phyloP scores from a whole-genome alignment of 2,113 vertebrate species.

The Ptilorrhoa leucosticta region DNA sequence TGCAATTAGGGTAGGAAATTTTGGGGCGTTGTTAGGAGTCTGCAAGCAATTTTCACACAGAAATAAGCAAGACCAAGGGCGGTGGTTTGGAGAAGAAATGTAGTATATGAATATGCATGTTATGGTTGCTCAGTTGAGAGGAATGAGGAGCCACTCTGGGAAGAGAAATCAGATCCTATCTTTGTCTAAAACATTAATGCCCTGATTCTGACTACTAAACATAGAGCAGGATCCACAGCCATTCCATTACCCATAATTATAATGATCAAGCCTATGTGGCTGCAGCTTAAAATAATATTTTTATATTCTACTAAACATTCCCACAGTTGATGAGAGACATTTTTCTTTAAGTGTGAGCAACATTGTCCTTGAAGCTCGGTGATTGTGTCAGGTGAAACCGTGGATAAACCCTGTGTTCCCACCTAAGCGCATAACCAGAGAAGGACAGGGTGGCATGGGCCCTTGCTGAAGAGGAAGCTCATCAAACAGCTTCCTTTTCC shows the following conservation, averaged over 20 bases:
- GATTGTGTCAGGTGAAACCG: neutral
- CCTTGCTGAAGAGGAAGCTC: neutral
- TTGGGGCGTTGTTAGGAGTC: neutral
- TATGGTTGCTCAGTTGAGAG: neutral
- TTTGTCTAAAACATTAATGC: conserved; percentile 4
- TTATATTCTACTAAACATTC: neutral
- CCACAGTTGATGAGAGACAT: neutral
- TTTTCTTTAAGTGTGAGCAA: neutral
- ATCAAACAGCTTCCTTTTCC: neutral
- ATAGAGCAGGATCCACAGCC: neutral
- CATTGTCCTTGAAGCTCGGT: neutral
- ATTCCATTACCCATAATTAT: neutral
- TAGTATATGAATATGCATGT: neutral
- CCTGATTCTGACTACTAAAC: neutral
- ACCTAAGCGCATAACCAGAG: neutral
- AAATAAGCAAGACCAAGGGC: neutral
- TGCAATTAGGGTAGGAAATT: conserved; percentile 20
- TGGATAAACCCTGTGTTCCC: neutral
- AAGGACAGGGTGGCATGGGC: neutral
- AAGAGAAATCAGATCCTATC: conserved; percentile 16
- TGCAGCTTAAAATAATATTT: neutral
- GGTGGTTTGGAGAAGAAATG: neutral
- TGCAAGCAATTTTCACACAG: neutral
- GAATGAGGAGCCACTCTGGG: neutral
- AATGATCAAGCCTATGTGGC: neutral